phyloP scores from a whole-genome alignment of 2,113 vertebrate species.

The Cinclus mexicanus region DNA sequence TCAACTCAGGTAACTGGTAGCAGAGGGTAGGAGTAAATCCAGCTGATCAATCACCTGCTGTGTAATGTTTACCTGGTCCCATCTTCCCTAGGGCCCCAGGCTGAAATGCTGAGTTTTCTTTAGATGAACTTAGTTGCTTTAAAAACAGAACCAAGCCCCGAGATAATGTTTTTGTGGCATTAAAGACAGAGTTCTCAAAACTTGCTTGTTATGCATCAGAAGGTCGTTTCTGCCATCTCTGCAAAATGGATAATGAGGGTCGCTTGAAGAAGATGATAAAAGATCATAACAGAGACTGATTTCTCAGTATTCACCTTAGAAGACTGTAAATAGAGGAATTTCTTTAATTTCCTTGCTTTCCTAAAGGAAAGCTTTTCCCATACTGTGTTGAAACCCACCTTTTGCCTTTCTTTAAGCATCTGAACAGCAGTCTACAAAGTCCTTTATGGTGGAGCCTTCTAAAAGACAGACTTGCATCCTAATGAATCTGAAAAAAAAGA shows the following conservation, averaged over 20 bases:
- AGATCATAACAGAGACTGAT: not conserved
- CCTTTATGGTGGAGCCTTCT: not conserved
- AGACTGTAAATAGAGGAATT: not conserved
- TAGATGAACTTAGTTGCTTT: not conserved
- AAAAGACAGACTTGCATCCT: not conserved
- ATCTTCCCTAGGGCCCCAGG: not conserved
- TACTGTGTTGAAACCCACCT: not conserved
- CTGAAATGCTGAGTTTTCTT: not conserved
- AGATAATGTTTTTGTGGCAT: not conserved
- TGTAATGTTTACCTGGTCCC: not conserved
- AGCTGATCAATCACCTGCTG: not conserved
- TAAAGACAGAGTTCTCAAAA: not conserved
- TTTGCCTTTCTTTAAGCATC: slow-evolving; percentile 10
- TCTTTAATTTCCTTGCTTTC: not conserved
- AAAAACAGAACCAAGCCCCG: not conserved
- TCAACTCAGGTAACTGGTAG: slow-evolving; percentile 11
- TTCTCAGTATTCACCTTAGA: not conserved
- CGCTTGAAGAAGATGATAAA: not conserved
- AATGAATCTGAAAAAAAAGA: not conserved
- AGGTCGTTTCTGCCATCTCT: not conserved
- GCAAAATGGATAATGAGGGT: not conserved
- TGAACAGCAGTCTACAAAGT: not conserved
- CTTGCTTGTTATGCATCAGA: not conserved
- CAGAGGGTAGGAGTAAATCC: not conserved
- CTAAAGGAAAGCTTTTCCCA: not conserved